Evolutionary conservation across 2,888 invertebrate species (phyloP), one percentile per base, ranked within the genome.

Genomic region (Gerris lacustris): DNA sequence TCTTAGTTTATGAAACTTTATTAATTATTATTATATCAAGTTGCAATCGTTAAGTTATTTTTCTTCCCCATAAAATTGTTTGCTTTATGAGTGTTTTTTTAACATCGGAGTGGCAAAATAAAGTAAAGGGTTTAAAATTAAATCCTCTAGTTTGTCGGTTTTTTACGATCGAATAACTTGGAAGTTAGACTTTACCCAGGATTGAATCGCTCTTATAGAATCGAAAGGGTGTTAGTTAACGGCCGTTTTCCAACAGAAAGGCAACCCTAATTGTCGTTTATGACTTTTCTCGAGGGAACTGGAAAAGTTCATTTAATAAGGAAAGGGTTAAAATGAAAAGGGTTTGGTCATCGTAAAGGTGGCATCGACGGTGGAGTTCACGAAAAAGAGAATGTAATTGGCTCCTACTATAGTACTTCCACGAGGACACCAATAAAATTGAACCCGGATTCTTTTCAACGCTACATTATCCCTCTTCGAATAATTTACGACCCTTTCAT

Each of bases 291-390:
- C 55, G 55, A 55, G 55, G 55, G 55, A 55, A 31, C 31, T 31
- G 31, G 31, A 55, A 55, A 55, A 55, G 55, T 55, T 55, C 55
- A 55, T 55, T 55, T 55, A 55, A 55, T 55, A 55, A 11, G 11
- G 55, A 55, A 55, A 55, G 55, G 55, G 55, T 55, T 55, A 55
- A 11, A 11, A 9, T 55, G 55, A 55, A 55, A 55, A 55, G 55
- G 55, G 55, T 55, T 55, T 55, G 55, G 55, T 55, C 55, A 55
- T 55, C 55, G 55, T 55, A 55, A 55, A 55, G 55, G 55, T 55
- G 15, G 55, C 55, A 31, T 31, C 31, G 55, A 9, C 15, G 15
- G 9, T 2, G 11, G 15, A 55, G 55, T 55, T 15, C 55, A 9
- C 9, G 55, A 55, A 55, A 55, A 15, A 55, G 55, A 55, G 55